Evolutionary conservation across 2,888 invertebrate species (phyloP), one percentile per base, ranked within the genome.

Genomic region (Spisula subtruncata): DNA sequence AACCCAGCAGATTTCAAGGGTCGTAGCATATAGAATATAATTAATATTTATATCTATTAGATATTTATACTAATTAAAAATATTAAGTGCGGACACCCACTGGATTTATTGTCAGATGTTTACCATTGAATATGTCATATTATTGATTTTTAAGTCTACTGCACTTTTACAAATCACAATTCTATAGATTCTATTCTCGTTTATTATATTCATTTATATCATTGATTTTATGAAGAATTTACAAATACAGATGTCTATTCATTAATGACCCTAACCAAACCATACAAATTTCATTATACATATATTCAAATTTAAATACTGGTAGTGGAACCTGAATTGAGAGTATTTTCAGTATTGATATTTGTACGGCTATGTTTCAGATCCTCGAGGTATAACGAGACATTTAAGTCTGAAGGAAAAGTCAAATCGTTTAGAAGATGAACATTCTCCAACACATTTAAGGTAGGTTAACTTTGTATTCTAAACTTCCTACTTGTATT

Each of bases 321-420:
- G 20, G n/a, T n/a, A n/a, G 12, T 18, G 18, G 18, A n/a, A 6
- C 60, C 18, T 20, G 18, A 20, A n/a, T 60, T 60, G 20, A 60
- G 18, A 25, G 12, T 66, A 51, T 51, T 14, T 66, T 66, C 60
- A 6, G 60, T 66, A 25, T 66, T 25, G n/a, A 25, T 66, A 66
- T 66, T 66, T 66, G 25, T 66, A 25, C 25, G 60, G 6, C 8
- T 25, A 25, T 25, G 4, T 88, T 87, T 25, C 83, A 94, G 94
- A 89, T 81, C 87, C 90, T 16, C 90, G 89, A 41, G 91, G 91
- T 29, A 46, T 94, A n/a, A 93, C 93, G 14, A 83, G 94, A 32
- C 94, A 94, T 84, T 85, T 91, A 14, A 94, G 94, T 89, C 86
- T 94, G 75, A 93, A 94, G 48, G 95, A 95, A 83, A 95, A 94